A percentile compares a stretch with the other conserved stretches of the same genome.
phyloP scores from a whole-genome alignment of 1,140 invertebrate species.

The Copidosoma floridanum region DNA sequence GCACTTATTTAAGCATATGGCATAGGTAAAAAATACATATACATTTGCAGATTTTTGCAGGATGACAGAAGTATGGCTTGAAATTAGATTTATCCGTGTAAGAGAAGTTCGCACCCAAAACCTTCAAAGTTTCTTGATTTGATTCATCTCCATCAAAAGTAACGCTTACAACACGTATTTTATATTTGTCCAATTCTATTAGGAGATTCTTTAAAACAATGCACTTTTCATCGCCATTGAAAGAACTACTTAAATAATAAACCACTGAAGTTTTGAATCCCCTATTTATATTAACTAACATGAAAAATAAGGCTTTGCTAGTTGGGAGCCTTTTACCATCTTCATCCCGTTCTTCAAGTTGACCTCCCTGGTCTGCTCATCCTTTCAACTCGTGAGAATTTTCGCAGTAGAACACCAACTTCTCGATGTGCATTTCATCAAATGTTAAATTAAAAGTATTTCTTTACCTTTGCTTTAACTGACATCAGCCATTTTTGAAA shows the following conservation, averaged over 20 bases:
- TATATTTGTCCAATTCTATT: neutral
- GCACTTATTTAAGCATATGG: conserved; percentile 47
- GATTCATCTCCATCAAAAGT: conserved; percentile 24
- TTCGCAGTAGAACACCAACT: conserved; percentile 2
- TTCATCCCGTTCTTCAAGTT: conserved; percentile 2
- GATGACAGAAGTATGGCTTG: conserved; percentile 36
- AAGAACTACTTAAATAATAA: conserved; percentile 11
- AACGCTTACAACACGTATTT: conserved; percentile 9
- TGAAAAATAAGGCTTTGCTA: conserved; percentile 19
- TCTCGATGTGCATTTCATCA: conserved; percentile 25
- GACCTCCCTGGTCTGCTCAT: conserved; percentile 17
- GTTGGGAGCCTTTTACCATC: neutral
- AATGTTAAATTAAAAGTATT: conserved; percentile 23
- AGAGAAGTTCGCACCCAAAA: conserved; percentile 32
- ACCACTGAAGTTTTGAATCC: conserved; percentile 23
- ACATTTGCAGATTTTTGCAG: conserved; percentile 11
- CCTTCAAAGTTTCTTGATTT: conserved; percentile 10
- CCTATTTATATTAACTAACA: conserved; percentile 28
- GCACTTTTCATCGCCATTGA: neutral
- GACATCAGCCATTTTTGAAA: neutral
- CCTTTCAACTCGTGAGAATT: conserved; percentile 9
- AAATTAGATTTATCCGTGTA: conserved; percentile 18
- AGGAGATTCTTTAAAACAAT: neutral
- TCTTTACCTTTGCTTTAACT: neutral
- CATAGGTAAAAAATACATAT: conserved; percentile 40